Conservation (phyloP, 2,888 invertebrate genomes). For the Linnaemya tessellans region DNA sequence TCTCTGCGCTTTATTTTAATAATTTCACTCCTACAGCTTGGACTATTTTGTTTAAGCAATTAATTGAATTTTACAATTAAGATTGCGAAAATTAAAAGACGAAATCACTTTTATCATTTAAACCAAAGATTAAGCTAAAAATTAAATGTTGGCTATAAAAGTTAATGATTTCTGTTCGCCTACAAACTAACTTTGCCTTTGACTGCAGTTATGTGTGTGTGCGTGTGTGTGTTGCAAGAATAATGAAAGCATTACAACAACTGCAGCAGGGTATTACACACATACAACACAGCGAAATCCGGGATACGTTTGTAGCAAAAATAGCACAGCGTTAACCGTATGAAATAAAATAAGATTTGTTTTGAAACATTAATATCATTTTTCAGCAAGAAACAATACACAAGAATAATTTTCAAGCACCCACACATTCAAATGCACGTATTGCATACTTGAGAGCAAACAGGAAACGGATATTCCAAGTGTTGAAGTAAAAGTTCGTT, state of each 20-base stretch:
- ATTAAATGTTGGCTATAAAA: constrained; percentile 64
- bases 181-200: constrained; percentile 24
- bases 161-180: constrained; percentile 51
- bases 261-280: constrained; percentile 1
- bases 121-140: constrained; percentile 49
- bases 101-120: constrained; percentile 32
- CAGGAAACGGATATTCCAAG: constrained; percentile 64
- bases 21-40: not conserved
- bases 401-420: constrained; percentile 15
- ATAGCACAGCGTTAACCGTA: constrained; percentile 9
- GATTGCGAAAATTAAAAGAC: constrained; percentile 29
- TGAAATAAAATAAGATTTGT: constrained; percentile 15
- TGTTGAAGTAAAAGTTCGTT: constrained; percentile 30
- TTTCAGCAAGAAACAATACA: constrained; percentile 19
- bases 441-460: constrained; percentile 21
- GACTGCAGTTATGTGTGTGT: too few relatives aligned
- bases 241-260: constrained; percentile 20
- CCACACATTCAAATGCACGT: not conserved
- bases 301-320: not conserved
- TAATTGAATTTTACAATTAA: constrained; percentile 22
- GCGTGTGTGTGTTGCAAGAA: constrained; percentile 20
- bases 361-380: constrained; percentile 7
- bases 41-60: constrained; percentile 25
- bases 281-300: not conserved
- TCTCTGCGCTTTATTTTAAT: too few relatives aligned